Evolutionary conservation across 2,797 vertebrate species (phyloP).

Genomic region (Enteromius paludinosus): DNA sequence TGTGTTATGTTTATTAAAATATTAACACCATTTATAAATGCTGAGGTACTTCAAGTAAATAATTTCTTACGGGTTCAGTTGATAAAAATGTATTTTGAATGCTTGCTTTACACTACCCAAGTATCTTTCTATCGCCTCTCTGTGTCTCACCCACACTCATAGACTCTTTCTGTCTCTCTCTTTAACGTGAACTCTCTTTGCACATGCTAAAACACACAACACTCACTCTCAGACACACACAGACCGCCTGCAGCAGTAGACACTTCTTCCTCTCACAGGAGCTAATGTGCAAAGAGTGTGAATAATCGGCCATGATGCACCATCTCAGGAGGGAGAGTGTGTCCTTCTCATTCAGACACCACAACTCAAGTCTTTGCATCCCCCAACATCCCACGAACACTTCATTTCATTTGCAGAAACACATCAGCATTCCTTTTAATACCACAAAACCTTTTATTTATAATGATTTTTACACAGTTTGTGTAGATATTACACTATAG

Average conservation of each 20-base stretch:
- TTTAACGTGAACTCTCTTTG: constrained; percentile 35
- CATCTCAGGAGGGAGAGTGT: constrained; percentile 50
- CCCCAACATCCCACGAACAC: constrained; percentile 3
- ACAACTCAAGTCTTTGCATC: constrained; percentile 5
- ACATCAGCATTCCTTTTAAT: constrained; percentile 16
- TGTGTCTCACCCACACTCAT: not conserved
- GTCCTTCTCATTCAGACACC: constrained; percentile 51
- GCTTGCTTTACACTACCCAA: not conserved
- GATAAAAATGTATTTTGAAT: too few species aligned
- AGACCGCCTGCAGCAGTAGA: constrained; percentile 57
- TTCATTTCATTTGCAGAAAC: not conserved
- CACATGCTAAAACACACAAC: constrained; percentile 49
- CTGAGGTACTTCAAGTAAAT: too few species aligned
- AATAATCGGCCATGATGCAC: constrained; percentile 59
- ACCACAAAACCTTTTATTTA: not conserved
- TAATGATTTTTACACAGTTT: not conserved
- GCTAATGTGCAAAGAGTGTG: constrained; percentile 59
- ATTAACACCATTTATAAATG: not conserved
- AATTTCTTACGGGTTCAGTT: too few species aligned
- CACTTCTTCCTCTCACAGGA: constrained; percentile 55
- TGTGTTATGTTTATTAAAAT: not conserved
- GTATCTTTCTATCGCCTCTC: constrained; percentile 9
- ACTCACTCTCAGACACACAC: constrained; percentile 38
- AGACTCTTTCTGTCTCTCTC: constrained; percentile 13
- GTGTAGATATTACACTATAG: too few species aligned